Evolutionary conservation across 2,888 invertebrate genomes (phyloP).

Genomic region (Ophion costatus): DNA sequence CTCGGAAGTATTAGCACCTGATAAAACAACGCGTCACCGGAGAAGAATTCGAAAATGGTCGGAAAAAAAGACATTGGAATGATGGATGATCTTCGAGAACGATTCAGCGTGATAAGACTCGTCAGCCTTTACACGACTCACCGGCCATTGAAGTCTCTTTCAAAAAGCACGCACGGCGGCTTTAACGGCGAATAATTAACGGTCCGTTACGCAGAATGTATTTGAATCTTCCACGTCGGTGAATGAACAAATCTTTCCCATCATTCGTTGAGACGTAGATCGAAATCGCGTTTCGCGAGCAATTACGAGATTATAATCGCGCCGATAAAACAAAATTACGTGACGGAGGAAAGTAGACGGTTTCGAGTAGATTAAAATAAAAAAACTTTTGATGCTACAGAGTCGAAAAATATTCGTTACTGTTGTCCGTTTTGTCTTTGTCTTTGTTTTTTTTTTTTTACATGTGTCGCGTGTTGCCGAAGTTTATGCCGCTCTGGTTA

Average conservation of each 20-base stretch:
- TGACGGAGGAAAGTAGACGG: constrained; percentile 20
- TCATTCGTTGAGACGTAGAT: constrained; percentile 11
- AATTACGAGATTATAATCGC: constrained; percentile 16
- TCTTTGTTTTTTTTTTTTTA: constrained; percentile 84
- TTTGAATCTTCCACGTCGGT: constrained; percentile 31
- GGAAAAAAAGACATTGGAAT: background rate
- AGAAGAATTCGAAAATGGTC: background rate
- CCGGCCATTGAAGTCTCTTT: constrained; percentile 13
- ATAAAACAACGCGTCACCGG: background rate
- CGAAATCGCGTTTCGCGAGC: constrained; percentile 49
- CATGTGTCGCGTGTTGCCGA: constrained; percentile 99
- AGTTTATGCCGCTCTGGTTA: constrained; percentile 97
- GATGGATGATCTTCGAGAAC: background rate
- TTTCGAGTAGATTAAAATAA: constrained; percentile 13
- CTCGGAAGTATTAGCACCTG: background rate
- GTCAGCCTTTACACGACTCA: constrained; percentile 16
- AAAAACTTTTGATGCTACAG: constrained; percentile 32
- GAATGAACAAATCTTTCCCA: constrained; percentile 28
- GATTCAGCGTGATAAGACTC: constrained; percentile 1
- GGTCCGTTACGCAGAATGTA: constrained; percentile 27
- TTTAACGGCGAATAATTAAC: constrained; percentile 41
- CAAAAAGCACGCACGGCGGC: constrained; percentile 14
- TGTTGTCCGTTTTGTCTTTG: background rate
- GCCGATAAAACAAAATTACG: constrained; percentile 53
- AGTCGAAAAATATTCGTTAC: background rate